Base-by-base conservation (phyloP, 2,797 vertebrate species). In the Thamnophis elegans region DNA sequence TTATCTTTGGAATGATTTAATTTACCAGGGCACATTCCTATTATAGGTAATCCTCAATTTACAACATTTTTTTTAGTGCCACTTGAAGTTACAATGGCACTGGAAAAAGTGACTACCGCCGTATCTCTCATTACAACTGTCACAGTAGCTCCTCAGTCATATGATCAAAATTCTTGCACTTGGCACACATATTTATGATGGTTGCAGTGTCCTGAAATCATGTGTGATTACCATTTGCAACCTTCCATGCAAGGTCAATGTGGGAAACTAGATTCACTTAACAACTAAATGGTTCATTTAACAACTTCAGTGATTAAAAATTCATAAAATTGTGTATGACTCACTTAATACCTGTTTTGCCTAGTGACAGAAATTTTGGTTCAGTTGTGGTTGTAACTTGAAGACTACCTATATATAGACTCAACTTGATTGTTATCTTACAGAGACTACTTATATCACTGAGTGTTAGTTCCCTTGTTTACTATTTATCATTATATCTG, bases 381-480 rank as follows among this genome's bases (percentile, higher is more conserved):
- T 65, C 26, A 65, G 11, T n/a, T n/a, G 60, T 62, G 60, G 60
- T 28, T 1, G 26, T 62, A 62, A 62, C 26, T 62, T 62, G 26
- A 28, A 62, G 4, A 62, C 26, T 65, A 65, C 26, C 28, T 13
- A 28, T 62, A 89, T 89, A 85, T 62, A 65, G 65, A 51, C 54
- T 90, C 91, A 92, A 93, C 94, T 53, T 60, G 90, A 95, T 3
- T 94, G 58, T 94, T 96, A 89, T 93, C 90, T 25, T 86, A n/a
- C 51, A 58, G 22, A 65, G 90, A 85, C 60, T 89, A 93, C 28
- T 54, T 82, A 90, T 95, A 51, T 91, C 60, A n/a, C 13, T 55
- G 4, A 26, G 8, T 42, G 36, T 53, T 42, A 85, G 5, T 5
- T 58, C 25, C 25, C 42, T 22, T 91, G 28, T 91, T 14, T 59